A percentile compares a stretch with the other conserved stretches of the same genome.
These are phyloP conservation scores for Chunga burmeisteri DNA, from an alignment of 2,113 vertebrate species.

Conservation along the genomic window DNA sequence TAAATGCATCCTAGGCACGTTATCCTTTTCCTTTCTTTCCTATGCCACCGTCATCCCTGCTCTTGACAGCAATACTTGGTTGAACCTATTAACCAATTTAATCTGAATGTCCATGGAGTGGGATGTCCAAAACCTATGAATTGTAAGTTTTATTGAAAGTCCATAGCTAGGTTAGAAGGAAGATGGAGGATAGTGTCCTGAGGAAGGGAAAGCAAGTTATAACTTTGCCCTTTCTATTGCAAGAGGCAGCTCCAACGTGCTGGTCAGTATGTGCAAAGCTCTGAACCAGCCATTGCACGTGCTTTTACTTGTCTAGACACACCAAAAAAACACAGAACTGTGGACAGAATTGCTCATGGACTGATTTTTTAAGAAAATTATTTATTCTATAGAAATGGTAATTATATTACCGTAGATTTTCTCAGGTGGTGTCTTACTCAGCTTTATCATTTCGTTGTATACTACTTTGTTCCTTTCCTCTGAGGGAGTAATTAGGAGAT, in stretches of 20 bases:
- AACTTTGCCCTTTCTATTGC: background rate
- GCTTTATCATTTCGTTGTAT: background rate
- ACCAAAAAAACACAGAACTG: background rate
- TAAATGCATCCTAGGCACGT: background rate
- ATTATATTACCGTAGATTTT: background rate
- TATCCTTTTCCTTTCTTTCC: background rate
- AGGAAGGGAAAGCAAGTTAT: background rate
- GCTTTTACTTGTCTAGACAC: background rate
- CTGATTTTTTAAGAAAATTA: background rate
- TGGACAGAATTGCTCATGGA: background rate
- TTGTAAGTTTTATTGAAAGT: background rate
- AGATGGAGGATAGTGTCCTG: background rate
- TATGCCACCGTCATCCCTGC: accelerated
- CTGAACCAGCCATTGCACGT: background rate
- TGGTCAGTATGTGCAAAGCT: background rate
- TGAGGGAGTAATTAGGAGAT: background rate
- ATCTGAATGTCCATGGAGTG: background rate
- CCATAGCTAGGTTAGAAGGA: background rate
- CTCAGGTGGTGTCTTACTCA: background rate
- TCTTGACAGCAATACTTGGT: background rate
- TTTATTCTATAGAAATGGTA: background rate
- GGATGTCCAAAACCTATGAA: background rate
- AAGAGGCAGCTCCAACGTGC: background rate
- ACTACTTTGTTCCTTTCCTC: background rate
- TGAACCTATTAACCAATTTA: background rate